Evolutionary conservation across 1,140 invertebrate species (phyloP), one percentile per base, ranked within the genome.

Genomic region (Drosophila kurseongensis): DNA sequence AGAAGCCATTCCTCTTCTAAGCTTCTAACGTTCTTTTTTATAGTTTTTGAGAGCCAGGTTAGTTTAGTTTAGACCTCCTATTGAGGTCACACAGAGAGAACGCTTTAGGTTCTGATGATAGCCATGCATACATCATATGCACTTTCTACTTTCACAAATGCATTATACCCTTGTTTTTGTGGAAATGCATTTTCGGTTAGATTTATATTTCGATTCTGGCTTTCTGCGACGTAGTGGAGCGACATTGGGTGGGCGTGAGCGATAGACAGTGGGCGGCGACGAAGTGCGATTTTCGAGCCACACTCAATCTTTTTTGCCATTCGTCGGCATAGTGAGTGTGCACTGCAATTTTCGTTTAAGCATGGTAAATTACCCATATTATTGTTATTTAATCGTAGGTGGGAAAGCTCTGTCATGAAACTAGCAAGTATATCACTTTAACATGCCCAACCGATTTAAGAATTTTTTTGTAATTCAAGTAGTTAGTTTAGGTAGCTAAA

Each of bases 231-330:
- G 29, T 8, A 10, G n/a, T 14, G 9, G n/a, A 32, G 8, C 27
- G 8, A 16, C 48, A 51, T 51, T 35, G 5, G 27, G 48, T 35
- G 48, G 48, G 48, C 48, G 48, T 51, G 48, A 9, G 27, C 8
- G 9, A 35, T 35, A 16, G 48, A 32, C n/a, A 16, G 48, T 51
- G 48, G 48, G 48, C 27, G 48, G 27, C 1, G 4, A 32, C 48
- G 7, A 1, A 50, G 48, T 35, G 29, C 27, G 32, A 35, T 35
- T 35, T 44, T 16, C 42, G 8, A 44, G 7, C 48, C 29, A 50
- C n/a, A 29, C 32, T 23, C 45, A 29, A 32, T 51, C 27, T 32
- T 35, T 35, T 35, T 14, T 35, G 29, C 48, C 5, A 9, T 23
- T 48, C 27, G 5, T n/a, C 13, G 23, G 23, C 10, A n/a, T n/a